Base-by-base conservation (phyloP, 2,888 invertebrate species). In the Latrodectus hesperus region DNA sequence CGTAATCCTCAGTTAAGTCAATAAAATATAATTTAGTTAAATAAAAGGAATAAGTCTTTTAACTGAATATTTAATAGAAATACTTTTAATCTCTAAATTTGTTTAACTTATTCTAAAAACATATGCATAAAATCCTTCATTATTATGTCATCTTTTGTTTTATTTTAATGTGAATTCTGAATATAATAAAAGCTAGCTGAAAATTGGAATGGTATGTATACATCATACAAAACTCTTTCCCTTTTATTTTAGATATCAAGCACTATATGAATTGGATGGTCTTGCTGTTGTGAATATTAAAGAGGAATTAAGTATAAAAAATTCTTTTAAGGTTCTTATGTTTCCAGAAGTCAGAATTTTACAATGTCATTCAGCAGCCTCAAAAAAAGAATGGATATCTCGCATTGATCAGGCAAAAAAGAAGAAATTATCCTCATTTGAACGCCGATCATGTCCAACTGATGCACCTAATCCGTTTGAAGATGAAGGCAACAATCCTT, bases 281-380 rank as follows among this genome's bases (percentile, higher is more conserved):
- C 93, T 98, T 90, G 98, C 98, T 38, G 96, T 98, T 51, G 98
- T 99, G 0, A 99, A 99, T 92, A 97, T 98, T 12, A 90, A 90
- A 84, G 90, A 90, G 75, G 89, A 89, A 71, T 26, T 83, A 38
- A 96, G 95, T 89, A 95, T 97, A 0, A 97, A 97, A 92, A 95
- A 98, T 92, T 97, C 97, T 8, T 98, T 99, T 91, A 99, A 99
- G 93, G 95, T 99, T 12, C 93, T 99, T 90, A 97, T 97, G 79
- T 98, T 98, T 91, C 98, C 98, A 38, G 97, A 98, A 90, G 96
- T 97, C 0, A 95, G 97, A 91, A 95, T 98, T 74, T 98, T 97
- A 92, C 97, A 98, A 91, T 97, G 97, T 91, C 95, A 96, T 89
- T 96, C 96, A 90, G 94, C 95, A 91, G 93, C 95, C 90, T 94